Percentiles rank a stretch among this genome's conserved stretches.
Evolutionary conservation across 2,888 invertebrate genomes (phyloP).

Genomic region (Hemistola chrysoprasaria): DNA sequence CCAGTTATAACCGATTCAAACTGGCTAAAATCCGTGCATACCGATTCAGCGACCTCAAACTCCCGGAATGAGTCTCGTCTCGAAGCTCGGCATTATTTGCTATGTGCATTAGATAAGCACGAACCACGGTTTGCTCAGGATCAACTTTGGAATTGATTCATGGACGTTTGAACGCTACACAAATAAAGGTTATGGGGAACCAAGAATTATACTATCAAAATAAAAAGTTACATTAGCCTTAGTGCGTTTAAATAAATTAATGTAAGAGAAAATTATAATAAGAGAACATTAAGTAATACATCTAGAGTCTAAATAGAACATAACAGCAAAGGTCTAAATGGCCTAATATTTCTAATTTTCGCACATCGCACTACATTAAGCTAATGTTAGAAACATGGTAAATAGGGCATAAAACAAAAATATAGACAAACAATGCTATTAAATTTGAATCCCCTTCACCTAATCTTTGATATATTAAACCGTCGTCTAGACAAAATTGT

Average conservation of each 20-base stretch:
- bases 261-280: no score
- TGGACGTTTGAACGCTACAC: slow-evolving; percentile 9
- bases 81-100: slow-evolving; percentile 63
- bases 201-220: no score
- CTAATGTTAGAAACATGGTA: slow-evolving; percentile 31
- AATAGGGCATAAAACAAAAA: slow-evolving; percentile 46
- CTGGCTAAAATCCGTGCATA: slow-evolving; percentile 18
- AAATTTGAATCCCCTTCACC: slow-evolving; percentile 42
- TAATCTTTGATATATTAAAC: slow-evolving; percentile 42
- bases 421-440: slow-evolving; percentile 44
- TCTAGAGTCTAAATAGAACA: no score
- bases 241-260: no score
- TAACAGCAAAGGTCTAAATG: slow-evolving; percentile 9
- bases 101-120: slow-evolving; percentile 48
- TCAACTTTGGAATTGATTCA: slow-evolving; percentile 37
- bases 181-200: slow-evolving; percentile 1
- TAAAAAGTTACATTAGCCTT: no score
- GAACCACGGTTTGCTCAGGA: slow-evolving; percentile 44
- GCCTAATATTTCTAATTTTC: slow-evolving; percentile 15
- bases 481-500: slow-evolving; percentile 53
- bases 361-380: slow-evolving; percentile 33
- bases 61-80: slow-evolving; percentile 50
- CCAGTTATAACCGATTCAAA: slow-evolving; percentile 2
- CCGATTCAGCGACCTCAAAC: slow-evolving; percentile 35
- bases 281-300: no score